Base-by-base conservation (phyloP, 2,113 vertebrate genomes). In the Junco hyemalis region DNA sequence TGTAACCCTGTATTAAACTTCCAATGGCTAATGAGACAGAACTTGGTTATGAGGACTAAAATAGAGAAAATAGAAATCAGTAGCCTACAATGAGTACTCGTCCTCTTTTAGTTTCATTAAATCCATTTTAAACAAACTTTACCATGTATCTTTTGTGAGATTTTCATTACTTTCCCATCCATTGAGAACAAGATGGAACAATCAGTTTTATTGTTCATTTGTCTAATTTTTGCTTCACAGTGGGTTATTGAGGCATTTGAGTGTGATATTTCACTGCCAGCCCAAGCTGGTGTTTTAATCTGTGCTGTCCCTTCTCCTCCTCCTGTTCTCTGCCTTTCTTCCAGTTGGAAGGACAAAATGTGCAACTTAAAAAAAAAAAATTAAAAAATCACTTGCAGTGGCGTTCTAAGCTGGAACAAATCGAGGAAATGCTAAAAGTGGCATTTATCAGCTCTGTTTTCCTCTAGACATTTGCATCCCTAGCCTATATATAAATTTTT, bases 141-240 rank as follows among this genome's bases (percentile, higher is more conserved):
- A 85, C 84, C 79, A 90, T 96, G 86, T 84, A 90, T 96, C 93
- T 94, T 96, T 94, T 76, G 73, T 86, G 86, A 93, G 61, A 86
- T 94, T 96, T 96, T 96, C 90, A 96, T 96, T 96, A 90, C 81
- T 95, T 96, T 74, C 65, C 81, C 31, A 70, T 91, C 83, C 61
- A 8, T 42, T 78, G 91, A 92, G 81, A 84, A 88, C 61, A 70
- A 90, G 81, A 95, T 54, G 69, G 70, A 94, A 73, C 70, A 80
- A 68, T 95, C 89, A 85, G 77, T 91, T 93, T 96, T 94, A 95
- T 88, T 66, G 31, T 96, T 84, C 84, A 90, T 96, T 97, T 96
- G 64, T 96, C 86, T 96, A 81, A 96, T 96, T 73, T 97, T 48
- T 84, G 88, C 70, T 86, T 97, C 28, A 5, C 68, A 56, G 65